Evolutionary conservation across 2,113 vertebrate species (phyloP).

Genomic region (Fulmarus glacialis): DNA sequence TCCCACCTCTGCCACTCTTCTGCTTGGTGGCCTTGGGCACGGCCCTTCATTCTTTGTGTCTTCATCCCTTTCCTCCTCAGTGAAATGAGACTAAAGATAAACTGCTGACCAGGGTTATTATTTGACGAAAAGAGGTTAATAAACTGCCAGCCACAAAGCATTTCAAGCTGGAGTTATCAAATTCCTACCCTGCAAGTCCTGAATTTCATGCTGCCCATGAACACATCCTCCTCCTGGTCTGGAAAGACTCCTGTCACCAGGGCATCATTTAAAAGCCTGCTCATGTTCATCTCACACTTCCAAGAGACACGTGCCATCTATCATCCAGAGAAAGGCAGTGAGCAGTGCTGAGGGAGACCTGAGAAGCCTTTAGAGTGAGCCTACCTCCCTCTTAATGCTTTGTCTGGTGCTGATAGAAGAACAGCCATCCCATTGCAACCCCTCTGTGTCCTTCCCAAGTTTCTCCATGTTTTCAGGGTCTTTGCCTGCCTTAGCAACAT

Average conservation of each 20-base stretch:
- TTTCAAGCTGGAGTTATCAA: not conserved
- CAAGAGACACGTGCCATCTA: not conserved
- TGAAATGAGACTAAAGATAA: not conserved
- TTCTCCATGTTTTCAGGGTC: not conserved
- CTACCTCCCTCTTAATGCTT: not conserved
- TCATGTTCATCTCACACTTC: not conserved
- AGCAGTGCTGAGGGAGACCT: not conserved
- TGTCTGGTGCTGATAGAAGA: not conserved
- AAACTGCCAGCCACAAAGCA: not conserved
- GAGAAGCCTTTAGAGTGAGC: not conserved
- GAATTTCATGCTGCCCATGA: not conserved
- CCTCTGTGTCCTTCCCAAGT: not conserved
- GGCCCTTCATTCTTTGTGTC: not conserved
- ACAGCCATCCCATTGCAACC: not conserved
- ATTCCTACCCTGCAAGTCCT: not conserved
- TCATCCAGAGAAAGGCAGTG: not conserved
- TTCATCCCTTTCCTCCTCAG: not conserved
- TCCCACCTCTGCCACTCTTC: not conserved
- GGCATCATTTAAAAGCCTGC: not conserved
- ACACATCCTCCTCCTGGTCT: not conserved
- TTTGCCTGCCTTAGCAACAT: not conserved
- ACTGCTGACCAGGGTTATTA: not conserved
- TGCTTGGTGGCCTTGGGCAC: not conserved
- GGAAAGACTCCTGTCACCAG: not conserved
- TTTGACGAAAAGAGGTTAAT: not conserved